phyloP scores from a whole-genome alignment of 2,113 vertebrate species.

The Pimephales promelas region DNA sequence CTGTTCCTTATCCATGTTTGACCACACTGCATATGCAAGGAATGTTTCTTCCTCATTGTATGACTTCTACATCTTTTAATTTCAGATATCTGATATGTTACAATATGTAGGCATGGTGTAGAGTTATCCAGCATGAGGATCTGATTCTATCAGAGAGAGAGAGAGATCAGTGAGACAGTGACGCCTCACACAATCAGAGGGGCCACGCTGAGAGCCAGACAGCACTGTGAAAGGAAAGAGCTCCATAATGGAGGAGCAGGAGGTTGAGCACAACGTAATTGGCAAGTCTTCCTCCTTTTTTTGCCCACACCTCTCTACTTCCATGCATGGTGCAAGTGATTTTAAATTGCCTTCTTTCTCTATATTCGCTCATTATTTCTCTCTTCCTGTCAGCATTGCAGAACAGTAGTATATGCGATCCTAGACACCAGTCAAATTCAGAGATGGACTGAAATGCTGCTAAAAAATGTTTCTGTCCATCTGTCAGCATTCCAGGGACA shows the following conservation, averaged over 20 bases:
- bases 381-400: constrained; percentile 55
- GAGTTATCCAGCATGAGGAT: constrained; percentile 30
- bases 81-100: constrained; percentile 1
- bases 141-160: constrained; percentile 29
- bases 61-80: background rate
- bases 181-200: constrained; percentile 36
- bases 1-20: background rate
- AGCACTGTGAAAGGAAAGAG: constrained; percentile 64
- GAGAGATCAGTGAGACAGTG: constrained; percentile 23
- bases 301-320: constrained; percentile 27
- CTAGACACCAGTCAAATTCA: constrained; percentile 53
- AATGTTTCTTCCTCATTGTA: background rate
- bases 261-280: constrained; percentile 57
- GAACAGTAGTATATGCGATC: constrained; percentile 60
- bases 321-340: constrained; percentile 49
- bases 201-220: constrained; percentile 39
- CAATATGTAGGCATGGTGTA: constrained; percentile 5
- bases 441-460: constrained; percentile 57
- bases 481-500: constrained; percentile 66
- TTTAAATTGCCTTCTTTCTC: constrained; percentile 49
- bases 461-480: constrained; percentile 65
- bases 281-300: constrained; percentile 38
- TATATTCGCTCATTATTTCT: constrained; percentile 30
- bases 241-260: constrained; percentile 66
- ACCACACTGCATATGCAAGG: background rate